Base-by-base conservation (phyloP, 2,888 invertebrate species). In the Sycophila texana region DNA sequence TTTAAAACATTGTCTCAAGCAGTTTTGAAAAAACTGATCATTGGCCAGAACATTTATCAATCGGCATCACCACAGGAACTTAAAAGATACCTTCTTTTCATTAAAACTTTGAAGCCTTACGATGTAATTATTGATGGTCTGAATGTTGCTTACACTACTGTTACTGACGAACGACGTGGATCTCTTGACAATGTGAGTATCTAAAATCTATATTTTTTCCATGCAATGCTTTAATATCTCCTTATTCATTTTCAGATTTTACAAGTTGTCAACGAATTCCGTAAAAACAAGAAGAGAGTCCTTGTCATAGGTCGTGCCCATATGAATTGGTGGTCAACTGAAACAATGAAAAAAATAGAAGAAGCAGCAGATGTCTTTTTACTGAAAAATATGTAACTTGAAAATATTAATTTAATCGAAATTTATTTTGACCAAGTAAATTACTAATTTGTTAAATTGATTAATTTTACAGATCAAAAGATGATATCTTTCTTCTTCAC, bases 61-160 rank as follows among this genome's bases (percentile, higher is more conserved):
- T 95, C 95, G 89, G 93, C 96, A 0, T 93, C 93, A 49, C 96
- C 97, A 0, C 88, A 91, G 20, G 97, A 98, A 90, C 88, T 97
- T 20, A 85, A 92, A 16, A 88, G 87, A 12, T 97, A 96, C 88
- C 89, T 92, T 71, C 84, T 91, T 2, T 96, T 95, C 88, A 86
- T 97, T 1, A 87, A 93, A n/a, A 87, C 91, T n/a, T 93, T 92
- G 47, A 93, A 92, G 10, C 95, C 95, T 0, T 97, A 94, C 89
- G 95, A 97, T 88, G 92, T 96, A 82, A 95, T 97, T 3, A 91
- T 98, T 76, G 98, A 98, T 92, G 96, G 96, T 0, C 91, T 98
- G 53, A 98, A 98, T 89, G 93, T 96, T 26, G 93, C 94, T 0
- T 86, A 84, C 70, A 0, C 73, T 4, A 13, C 47, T 13, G 67